Evolutionary conservation across 2,113 vertebrate species (phyloP), one percentile per base, ranked within the genome.

Genomic region (Aegithalos caudatus): DNA sequence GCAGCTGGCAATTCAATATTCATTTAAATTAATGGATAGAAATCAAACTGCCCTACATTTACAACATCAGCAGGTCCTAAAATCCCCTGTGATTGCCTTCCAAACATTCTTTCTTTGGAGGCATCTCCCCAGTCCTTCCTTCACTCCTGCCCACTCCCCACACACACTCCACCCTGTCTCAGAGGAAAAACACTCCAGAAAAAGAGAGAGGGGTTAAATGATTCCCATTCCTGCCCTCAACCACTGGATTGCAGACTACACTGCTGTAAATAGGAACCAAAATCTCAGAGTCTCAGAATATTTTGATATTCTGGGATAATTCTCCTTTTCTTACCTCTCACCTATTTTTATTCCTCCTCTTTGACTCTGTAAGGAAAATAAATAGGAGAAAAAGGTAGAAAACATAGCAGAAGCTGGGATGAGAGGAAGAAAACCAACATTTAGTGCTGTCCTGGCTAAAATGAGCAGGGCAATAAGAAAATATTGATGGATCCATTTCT

Each of bases 261-360:
- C 9, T 1, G 3, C 9, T 27, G 11, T 4, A 21, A 56, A 16
- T 0, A 5, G 20, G n/a, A 66, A 48, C 2, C 5, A 23, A 53
- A 53, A 12, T 4, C 51, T 20, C 6, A 29, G 12, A 47, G 31
- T 13, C 3, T 23, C 7, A 35, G n/a, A 45, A 14, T 6, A 20
- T 11, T 35, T 15, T 2, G 2, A 48, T 38, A 29, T 64, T 35
- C n/a, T 40, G 38, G 8, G 17, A 14, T 69, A 37, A 44, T 56
- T 85, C 42, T 65, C 19, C 7, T 57, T 73, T 66, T 57, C 28
- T 10, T 65, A 1, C 62, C 7, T 38, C 42, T 35, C 42, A 47
- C 7, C 5, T 23, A 1, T 7, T 62, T 81, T 87, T 69, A 19
- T n/a, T 25, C 10, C 38, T 88, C 24, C 14, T 86, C 53, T 72